Conservation (phyloP, 2,888 invertebrate species). For the Ectobius pallidus region DNA sequence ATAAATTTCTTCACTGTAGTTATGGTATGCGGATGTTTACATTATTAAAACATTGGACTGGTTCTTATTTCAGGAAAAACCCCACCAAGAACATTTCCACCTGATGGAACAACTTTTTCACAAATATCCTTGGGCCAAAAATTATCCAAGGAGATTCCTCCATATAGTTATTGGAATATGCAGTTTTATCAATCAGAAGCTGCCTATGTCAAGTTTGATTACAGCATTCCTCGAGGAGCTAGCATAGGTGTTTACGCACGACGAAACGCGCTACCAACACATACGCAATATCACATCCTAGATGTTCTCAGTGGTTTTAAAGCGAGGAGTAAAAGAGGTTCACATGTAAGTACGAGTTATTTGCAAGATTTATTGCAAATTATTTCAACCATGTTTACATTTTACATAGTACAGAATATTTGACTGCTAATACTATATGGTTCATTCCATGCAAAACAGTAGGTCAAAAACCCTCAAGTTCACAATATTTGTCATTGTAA, state of each 20-base stretch:
- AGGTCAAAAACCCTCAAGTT: no score
- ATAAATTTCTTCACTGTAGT: no score
- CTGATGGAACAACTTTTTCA: constrained; percentile 90
- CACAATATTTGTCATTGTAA: no score
- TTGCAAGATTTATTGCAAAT: no score
- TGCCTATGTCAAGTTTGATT: constrained; percentile 93
- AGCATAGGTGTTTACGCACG: constrained; percentile 95
- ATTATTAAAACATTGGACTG: no score
- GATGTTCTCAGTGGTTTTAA: constrained; percentile 92
- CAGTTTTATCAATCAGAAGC: constrained; percentile 95
- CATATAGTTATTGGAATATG: constrained; percentile 97
- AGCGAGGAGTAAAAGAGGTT: constrained; percentile 80
- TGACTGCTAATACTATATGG: no score
- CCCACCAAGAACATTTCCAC: constrained; percentile 89
- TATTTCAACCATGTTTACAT: no score
- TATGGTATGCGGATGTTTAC: no score
- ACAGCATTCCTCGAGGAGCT: constrained; percentile 88
- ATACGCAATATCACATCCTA: constrained; percentile 95
- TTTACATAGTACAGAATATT: no score
- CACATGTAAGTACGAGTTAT: constrained; percentile 75
- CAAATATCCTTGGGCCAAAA: constrained; percentile 88
- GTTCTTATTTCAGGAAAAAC: constrained; percentile 70
- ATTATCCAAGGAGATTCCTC: constrained; percentile 86
- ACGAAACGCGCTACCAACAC: constrained; percentile 91
- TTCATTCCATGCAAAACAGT: no score